Evolutionary conservation across 2,888 invertebrate genomes (phyloP).

Genomic region (Resseliella maxima): DNA sequence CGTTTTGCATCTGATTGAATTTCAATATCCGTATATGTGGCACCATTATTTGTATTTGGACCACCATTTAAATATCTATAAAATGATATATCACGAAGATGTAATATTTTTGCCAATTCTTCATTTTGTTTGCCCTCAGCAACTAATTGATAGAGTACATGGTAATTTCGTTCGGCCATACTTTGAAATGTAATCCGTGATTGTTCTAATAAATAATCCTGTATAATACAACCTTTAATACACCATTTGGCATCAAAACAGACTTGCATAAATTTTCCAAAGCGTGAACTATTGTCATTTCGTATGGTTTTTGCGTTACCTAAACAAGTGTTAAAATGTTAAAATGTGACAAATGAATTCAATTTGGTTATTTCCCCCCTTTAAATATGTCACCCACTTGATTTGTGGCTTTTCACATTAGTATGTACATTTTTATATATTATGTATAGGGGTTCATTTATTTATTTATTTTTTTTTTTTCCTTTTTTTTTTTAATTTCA

Average conservation of each 20-base stretch:
- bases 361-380: too few relatives aligned
- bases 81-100: constrained; percentile 78
- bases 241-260: constrained; percentile 89
- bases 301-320: constrained; percentile 94
- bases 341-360: constrained; percentile 49
- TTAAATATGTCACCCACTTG: too few relatives aligned
- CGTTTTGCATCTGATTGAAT: constrained; percentile 75
- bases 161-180: constrained; percentile 88
- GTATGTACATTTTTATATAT: too few relatives aligned
- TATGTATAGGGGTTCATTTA: too few relatives aligned
- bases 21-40: constrained; percentile 75
- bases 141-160: constrained; percentile 91
- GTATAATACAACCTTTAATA: constrained; percentile 90
- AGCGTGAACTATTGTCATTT: constrained; percentile 92
- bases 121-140: constrained; percentile 85
- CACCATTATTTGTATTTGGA: constrained; percentile 77
- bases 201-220: constrained; percentile 90
- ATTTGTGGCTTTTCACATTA: too few relatives aligned
- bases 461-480: background rate
- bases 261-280: constrained; percentile 96
- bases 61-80: constrained; percentile 84
- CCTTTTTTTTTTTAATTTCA: background rate
- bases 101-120: constrained; percentile 79
- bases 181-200: constrained; percentile 92
- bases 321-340: constrained; percentile 63